phyloP scores from a whole-genome alignment of 2,113 vertebrate species.

The Salvelinus namaycush region DNA sequence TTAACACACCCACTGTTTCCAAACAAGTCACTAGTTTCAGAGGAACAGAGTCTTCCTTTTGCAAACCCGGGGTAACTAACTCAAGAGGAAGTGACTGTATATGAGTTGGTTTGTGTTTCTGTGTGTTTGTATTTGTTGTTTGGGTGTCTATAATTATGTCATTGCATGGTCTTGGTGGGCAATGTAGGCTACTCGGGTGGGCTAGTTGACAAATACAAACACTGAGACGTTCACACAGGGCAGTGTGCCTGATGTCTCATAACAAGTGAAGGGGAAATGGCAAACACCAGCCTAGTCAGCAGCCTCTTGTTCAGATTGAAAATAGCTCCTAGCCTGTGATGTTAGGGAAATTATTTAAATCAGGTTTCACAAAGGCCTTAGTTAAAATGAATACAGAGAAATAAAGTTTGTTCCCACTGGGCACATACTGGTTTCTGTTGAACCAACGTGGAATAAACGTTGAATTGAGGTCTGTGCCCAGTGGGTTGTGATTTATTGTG shows the following conservation, averaged over 20 bases:
- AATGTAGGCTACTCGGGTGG: background rate
- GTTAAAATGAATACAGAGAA: background rate
- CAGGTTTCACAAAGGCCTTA: background rate
- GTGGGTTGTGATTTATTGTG: background rate
- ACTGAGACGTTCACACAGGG: background rate
- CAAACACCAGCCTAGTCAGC: background rate
- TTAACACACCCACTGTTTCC: background rate
- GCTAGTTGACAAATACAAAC: background rate
- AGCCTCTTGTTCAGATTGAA: background rate
- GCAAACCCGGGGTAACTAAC: background rate
- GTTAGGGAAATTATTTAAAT: background rate
- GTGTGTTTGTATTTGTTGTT: background rate
- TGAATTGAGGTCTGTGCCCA: too few relatives aligned
- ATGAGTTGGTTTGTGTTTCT: background rate
- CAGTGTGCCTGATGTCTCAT: background rate
- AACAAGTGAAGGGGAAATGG: background rate
- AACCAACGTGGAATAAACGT: too few relatives aligned
- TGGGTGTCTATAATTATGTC: background rate
- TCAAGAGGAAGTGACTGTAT: background rate
- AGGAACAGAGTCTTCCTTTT: background rate
- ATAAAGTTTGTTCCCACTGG: background rate
- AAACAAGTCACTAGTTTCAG: background rate
- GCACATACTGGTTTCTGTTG: too few relatives aligned
- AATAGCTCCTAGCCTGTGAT: background rate
- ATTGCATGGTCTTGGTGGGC: background rate